These are phyloP conservation scores for Cricetomys ansorgei DNA, from an alignment of 2,113 vertebrate species.

Conservation along the genomic window DNA sequence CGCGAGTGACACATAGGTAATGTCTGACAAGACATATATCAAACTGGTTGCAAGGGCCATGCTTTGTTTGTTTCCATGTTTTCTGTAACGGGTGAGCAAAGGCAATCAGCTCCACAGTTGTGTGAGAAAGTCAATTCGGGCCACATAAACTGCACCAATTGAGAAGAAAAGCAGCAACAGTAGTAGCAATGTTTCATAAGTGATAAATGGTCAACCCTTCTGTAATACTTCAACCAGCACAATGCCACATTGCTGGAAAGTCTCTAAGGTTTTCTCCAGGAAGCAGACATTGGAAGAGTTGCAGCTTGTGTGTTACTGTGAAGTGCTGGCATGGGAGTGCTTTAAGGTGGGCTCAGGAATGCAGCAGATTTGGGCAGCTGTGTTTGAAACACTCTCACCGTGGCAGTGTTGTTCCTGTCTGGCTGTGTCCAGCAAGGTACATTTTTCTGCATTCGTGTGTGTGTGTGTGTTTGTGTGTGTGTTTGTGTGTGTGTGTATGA, in stretches of 20 bases:
- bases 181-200: not conserved
- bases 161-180: not conserved
- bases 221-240: not conserved
- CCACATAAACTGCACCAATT: not conserved
- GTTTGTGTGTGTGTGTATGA: not conserved
- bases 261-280: too few relatives aligned
- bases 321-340: accelerated
- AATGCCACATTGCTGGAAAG: not conserved
- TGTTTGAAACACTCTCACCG: too few relatives aligned
- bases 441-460: not conserved
- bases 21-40: not conserved
- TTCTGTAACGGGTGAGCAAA: not conserved
- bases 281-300: not conserved
- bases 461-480: not conserved
- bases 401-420: not conserved
- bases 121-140: not conserved
- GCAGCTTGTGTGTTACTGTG: not conserved
- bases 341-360: not conserved
- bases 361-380: accelerated
- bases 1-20: not conserved
- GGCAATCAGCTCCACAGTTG: too few relatives aligned
- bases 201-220: not conserved
- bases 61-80: not conserved
- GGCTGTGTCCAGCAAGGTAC: not conserved
- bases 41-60: not conserved